Percentiles rank a stretch among this genome's conserved stretches.
Evolutionary conservation across 1,140 invertebrate genomes (phyloP).

Genomic region (Melitaea cinxia): DNA sequence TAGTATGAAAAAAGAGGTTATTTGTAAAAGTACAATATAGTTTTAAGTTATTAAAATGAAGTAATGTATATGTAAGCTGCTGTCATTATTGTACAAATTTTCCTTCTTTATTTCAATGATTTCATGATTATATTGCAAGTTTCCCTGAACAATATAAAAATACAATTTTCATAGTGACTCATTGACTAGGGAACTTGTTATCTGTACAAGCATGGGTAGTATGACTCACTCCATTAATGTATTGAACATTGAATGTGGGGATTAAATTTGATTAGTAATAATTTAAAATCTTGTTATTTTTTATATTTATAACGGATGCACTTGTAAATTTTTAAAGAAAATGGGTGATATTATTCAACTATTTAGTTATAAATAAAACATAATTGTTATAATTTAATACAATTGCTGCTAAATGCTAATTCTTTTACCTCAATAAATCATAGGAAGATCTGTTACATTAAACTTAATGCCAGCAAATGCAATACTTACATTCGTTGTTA

Average conservation of each 20-base stretch:
- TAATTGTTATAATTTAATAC: slow-evolving; percentile 20
- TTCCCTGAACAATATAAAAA: neutral
- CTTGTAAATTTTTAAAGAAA: neutral
- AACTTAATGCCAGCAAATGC: slow-evolving; percentile 27
- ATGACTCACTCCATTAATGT: too few species aligned
- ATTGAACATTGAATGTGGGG: too few species aligned
- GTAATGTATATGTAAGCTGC: too few species aligned
- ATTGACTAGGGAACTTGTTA: neutral
- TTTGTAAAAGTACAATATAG: too few species aligned
- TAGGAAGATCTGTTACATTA: slow-evolving; percentile 22
- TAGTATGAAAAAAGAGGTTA: too few species aligned
- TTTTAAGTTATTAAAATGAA: too few species aligned
- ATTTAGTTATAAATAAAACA: slow-evolving; percentile 21
- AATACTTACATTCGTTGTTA: slow-evolving; percentile 31
- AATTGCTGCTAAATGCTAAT: slow-evolving; percentile 23
- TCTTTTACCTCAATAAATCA: slow-evolving; percentile 18
- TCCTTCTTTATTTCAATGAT: too few species aligned
- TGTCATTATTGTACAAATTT: too few species aligned
- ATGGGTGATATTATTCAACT: slow-evolving; percentile 4
- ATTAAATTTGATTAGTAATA: too few species aligned
- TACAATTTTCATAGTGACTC: neutral
- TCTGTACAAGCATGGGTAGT: too few species aligned
- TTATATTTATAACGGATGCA: slow-evolving; percentile 1
- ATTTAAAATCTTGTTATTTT: too few species aligned
- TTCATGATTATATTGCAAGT: too few species aligned